Evolutionary conservation across 2,797 vertebrate species (phyloP), one percentile per base, ranked within the genome.

Genomic region (Sebastes kiyomatsui): DNA sequence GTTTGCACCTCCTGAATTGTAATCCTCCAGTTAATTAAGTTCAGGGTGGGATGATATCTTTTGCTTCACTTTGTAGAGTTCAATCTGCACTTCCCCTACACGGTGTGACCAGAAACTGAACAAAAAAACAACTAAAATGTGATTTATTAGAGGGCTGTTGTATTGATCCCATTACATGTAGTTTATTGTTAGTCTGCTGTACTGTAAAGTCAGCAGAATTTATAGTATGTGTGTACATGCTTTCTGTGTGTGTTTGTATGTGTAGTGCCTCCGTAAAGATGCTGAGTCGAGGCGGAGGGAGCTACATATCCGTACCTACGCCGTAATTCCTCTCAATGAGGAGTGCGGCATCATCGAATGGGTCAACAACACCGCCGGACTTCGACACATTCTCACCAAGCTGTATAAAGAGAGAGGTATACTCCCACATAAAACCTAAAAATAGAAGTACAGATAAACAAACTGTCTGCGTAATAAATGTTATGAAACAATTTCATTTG

Each of bases 311-410:
- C 94, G 98, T 56, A 99, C 98, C 14, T 99, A 99, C 0, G 97
- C 98, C 3, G 98, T 99, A 88, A 99, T 99, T 87, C 98, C 98
- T 20, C 93, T 99, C 86, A 99, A 99, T 52, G 98, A 99, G 84
- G 98, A 99, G 83, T 99, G 99, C 64, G 99, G 99, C 66, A 98
- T 99, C 88, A 97, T 99, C 56, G 99, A 99, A 87, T 99, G 99
- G 99, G 98, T 99, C 84, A 99, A 97, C 95, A 97, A 99, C 93
- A 99, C 99, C 1, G 96, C 97, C 11, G 98, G 98, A 14, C 95
- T 99, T 46, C 95, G 98, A 85, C 96, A 97, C 90, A 99, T 99
- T 89, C 96, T 99, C 78, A 98, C 97, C 88, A 98, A 99, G 89
- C 94, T 99, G 58, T 99, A 99, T 83, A 99, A 98, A 88, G 99